Evolutionary conservation across 2,888 invertebrate genomes (phyloP).

Genomic region (Crocallis elinguaria): DNA sequence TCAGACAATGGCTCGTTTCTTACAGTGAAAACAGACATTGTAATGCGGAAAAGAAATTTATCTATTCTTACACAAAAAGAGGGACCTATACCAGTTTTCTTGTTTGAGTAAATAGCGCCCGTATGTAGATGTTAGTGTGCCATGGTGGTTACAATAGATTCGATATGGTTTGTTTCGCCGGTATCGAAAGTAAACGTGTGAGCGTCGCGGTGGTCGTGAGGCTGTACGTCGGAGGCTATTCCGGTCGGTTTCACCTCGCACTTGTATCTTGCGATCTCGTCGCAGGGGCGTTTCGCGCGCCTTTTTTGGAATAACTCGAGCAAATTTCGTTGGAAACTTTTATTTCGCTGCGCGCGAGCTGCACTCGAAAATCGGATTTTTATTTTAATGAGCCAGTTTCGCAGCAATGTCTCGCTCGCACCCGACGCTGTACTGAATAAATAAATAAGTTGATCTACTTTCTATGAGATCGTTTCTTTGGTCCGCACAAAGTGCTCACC

Average conservation of each 20-base stretch:
- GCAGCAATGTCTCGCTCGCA: constrained; percentile 73
- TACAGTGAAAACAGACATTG: constrained; percentile 60
- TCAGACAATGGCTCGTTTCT: constrained; percentile 63
- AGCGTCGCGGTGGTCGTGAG: constrained; percentile 31
- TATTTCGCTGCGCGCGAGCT: constrained; percentile 76
- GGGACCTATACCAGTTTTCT: constrained; percentile 30
- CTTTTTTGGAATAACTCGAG: constrained; percentile 84
- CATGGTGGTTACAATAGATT: constrained; percentile 33
- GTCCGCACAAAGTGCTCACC: constrained; percentile 66
- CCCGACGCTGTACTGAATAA: constrained; percentile 79
- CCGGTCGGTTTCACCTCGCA: constrained; percentile 79
- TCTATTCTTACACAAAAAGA: constrained; percentile 44
- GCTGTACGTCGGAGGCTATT: constrained; percentile 60
- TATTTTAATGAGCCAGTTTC: constrained; percentile 83
- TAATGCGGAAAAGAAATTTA: constrained; percentile 63
- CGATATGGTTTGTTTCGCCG: constrained; percentile 40
- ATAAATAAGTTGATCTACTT: constrained; percentile 84
- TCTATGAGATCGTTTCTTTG: constrained; percentile 83
- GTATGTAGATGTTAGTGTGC: constrained; percentile 19
- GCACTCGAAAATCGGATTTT: constrained; percentile 81
- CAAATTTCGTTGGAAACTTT: constrained; percentile 81
- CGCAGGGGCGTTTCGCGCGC: constrained; percentile 73
- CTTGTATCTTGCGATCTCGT: constrained; percentile 74
- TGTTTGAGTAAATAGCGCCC: constrained; percentile 7
- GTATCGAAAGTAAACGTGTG: constrained; percentile 57